Evolutionary conservation across 2,888 invertebrate species (phyloP).

Genomic region (Melanostoma mellinum): DNA sequence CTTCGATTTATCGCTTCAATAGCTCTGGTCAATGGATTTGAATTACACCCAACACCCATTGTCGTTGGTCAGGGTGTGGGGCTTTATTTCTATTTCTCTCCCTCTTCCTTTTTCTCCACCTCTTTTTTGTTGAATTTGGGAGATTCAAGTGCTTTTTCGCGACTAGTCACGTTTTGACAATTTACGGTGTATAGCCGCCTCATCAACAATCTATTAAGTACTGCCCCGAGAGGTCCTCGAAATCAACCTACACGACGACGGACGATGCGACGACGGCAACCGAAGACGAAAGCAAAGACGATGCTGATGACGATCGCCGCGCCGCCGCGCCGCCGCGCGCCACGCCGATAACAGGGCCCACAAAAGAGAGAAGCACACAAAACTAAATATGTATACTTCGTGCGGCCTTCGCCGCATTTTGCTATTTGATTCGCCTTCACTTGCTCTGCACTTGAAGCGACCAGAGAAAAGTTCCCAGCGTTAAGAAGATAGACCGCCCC

Average conservation of each 20-base stretch:
- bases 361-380: constrained; percentile 52
- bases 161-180: constrained; percentile 72
- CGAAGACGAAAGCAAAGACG: constrained; percentile 24
- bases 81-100: constrained; percentile 1
- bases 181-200: constrained; percentile 72
- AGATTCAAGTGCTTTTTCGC: constrained; percentile 71
- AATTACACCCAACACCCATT: constrained; percentile 64
- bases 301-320: constrained; percentile 20
- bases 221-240: constrained; percentile 72
- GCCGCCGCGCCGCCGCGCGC: constrained; percentile 41
- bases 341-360: constrained; percentile 36
- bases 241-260: constrained; percentile 66
- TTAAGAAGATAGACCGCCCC: constrained; percentile 37
- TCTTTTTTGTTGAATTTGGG: constrained; percentile 60
- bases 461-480: constrained; percentile 55
- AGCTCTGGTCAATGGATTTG: constrained; percentile 52
- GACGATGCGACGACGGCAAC: constrained; percentile 24
- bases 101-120: constrained; percentile 5
- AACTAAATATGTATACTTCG: constrained; percentile 45
- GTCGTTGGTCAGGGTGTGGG: constrained; percentile 48
- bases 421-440: constrained; percentile 63
- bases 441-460: constrained; percentile 57
- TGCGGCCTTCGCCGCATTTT: constrained; percentile 69
- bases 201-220: constrained; percentile 73
- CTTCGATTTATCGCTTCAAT: constrained; percentile 70